phyloP scores from a whole-genome alignment of 2,888 invertebrate genomes.

The Habroteleia sp. region DNA sequence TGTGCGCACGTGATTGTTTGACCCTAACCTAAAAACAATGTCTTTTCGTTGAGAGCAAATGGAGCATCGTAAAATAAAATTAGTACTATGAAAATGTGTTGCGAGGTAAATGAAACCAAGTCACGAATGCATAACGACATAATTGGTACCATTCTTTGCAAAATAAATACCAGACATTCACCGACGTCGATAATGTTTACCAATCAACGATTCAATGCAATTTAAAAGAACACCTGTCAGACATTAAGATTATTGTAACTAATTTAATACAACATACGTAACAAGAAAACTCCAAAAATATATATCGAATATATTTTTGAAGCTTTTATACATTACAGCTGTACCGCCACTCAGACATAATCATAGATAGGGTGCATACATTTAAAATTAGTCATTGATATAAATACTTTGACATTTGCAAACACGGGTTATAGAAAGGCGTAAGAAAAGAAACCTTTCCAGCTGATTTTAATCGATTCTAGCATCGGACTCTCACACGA shows the following conservation, averaged over 20 bases:
- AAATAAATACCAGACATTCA: slow-evolving; percentile 19
- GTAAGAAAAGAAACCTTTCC: slow-evolving; percentile 48
- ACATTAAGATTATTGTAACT: no score
- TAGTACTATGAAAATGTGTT: slow-evolving; percentile 35
- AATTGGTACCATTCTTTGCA: slow-evolving; percentile 13
- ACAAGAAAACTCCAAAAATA: no score
- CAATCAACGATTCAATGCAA: background rate
- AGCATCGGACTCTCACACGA: background rate
- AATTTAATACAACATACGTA: no score
- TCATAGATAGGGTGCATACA: slow-evolving; percentile 5
- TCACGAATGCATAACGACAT: slow-evolving; percentile 47
- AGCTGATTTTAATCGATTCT: slow-evolving; percentile 50
- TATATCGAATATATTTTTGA: no score
- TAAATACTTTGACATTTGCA: slow-evolving; percentile 61
- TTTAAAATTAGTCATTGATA: slow-evolving; percentile 50
- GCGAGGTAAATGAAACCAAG: slow-evolving; percentile 41
- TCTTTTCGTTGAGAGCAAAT: slow-evolving; percentile 32
- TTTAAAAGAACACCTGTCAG: no score
- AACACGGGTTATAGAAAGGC: slow-evolving; percentile 22
- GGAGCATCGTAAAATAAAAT: slow-evolving; percentile 44
- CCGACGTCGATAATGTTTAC: slow-evolving; percentile 1
- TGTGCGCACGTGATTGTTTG: slow-evolving; percentile 13
- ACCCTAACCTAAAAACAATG: slow-evolving; percentile 37
- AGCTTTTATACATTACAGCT: no score
- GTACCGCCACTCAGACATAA: background rate